Evolutionary conservation across 2,888 invertebrate species (phyloP).

Genomic region (Athetis lepigone): DNA sequence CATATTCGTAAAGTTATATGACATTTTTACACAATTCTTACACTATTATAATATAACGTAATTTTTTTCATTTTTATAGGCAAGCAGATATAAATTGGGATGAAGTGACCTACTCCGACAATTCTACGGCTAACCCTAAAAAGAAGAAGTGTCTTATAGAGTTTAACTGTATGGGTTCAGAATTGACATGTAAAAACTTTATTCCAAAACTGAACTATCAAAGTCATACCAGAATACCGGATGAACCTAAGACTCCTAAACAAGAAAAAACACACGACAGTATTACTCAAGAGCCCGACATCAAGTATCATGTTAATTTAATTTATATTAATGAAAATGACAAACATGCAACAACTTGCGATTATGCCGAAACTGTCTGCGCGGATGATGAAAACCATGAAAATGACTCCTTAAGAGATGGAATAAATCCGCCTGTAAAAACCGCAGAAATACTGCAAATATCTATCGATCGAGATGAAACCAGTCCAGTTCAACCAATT

Average conservation of each 20-base stretch:
- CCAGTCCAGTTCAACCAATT: constrained; percentile 37
- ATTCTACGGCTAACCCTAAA: constrained; percentile 6
- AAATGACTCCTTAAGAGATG: neutral
- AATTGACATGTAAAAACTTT: neutral
- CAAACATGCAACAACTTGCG: constrained; percentile 2
- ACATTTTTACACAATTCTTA: too few species aligned
- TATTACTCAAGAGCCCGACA: neutral
- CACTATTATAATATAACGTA: too few species aligned
- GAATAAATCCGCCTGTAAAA: too few species aligned
- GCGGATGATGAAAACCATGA: neutral
- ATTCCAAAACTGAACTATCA: neutral
- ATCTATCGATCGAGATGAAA: constrained; percentile 29
- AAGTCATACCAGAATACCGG: constrained; percentile 5
- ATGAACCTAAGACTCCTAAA: neutral
- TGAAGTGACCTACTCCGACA: constrained; percentile 12
- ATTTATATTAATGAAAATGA: constrained; percentile 16
- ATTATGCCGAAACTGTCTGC: constrained; percentile 36
- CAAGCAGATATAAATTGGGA: constrained; percentile 14
- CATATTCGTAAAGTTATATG: too few species aligned
- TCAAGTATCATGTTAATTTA: constrained; percentile 30
- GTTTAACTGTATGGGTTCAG: constrained; percentile 1
- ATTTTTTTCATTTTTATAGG: constrained; percentile 17
- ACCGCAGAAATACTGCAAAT: constrained; percentile 10
- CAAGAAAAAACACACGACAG: neutral
- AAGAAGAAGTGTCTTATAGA: constrained; percentile 36